These are phyloP conservation scores for Ctenoplectra terminalis DNA, from an alignment of 1,140 invertebrate genomes.

Conservation along the genomic window DNA sequence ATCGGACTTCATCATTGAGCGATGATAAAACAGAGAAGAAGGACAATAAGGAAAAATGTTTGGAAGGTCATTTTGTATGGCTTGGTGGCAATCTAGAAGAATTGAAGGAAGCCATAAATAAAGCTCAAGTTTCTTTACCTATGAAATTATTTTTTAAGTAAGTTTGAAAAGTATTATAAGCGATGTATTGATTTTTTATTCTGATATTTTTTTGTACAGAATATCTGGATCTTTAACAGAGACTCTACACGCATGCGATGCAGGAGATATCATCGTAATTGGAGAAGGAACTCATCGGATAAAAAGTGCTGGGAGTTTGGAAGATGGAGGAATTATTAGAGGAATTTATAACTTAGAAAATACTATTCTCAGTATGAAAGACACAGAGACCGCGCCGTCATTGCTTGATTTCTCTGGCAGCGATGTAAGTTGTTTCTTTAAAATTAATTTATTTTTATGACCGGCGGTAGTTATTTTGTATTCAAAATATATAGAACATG, in stretches of 20 bases:
- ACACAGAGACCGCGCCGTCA: constrained; percentile 73
- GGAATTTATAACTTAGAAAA: constrained; percentile 73
- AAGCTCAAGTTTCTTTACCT: constrained; percentile 77
- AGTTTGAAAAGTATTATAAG: background rate
- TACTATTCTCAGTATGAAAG: constrained; percentile 71
- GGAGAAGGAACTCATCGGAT: constrained; percentile 80
- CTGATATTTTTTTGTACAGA: constrained; percentile 59
- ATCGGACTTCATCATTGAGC: constrained; percentile 70
- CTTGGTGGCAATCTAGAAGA: constrained; percentile 79
- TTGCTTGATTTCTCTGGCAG: constrained; percentile 78
- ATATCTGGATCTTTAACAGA: constrained; percentile 79
- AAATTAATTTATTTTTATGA: background rate
- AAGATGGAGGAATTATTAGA: constrained; percentile 82
- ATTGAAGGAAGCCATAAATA: constrained; percentile 80
- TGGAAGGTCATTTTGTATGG: constrained; percentile 83
- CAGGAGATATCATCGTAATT: constrained; percentile 80
- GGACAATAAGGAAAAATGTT: constrained; percentile 62
- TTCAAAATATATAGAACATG: constrained; percentile 20
- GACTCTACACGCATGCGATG: constrained; percentile 80
- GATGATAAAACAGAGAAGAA: constrained; percentile 62
- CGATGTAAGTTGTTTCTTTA: constrained; percentile 65
- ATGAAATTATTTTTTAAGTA: constrained; percentile 78
- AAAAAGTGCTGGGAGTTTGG: constrained; percentile 77
- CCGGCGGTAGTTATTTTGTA: background rate
- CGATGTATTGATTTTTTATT: background rate